Evolutionary conservation across 2,797 vertebrate genomes (phyloP).

Genomic region (Fistularia tabacaria): DNA sequence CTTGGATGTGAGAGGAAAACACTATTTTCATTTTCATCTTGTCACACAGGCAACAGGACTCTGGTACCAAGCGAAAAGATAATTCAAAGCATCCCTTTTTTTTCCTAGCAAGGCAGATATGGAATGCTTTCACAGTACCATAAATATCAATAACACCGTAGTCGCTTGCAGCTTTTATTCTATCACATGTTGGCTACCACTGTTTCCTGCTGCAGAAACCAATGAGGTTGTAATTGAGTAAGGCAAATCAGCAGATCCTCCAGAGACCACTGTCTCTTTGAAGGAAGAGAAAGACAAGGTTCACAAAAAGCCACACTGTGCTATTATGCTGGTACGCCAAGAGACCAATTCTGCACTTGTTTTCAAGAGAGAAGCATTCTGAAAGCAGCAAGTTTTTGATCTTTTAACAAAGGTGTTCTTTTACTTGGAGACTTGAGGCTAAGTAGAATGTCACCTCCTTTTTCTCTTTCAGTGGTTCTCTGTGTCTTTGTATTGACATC

Average conservation of each 20-base stretch:
- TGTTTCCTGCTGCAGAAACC: constrained; percentile 5
- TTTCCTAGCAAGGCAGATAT: no score
- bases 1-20: no score
- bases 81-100: no score
- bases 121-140: no score
- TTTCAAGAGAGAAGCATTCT: background rate
- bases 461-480: background rate
- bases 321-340: background rate
- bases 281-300: constrained; percentile 9
- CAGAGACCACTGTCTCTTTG: constrained; percentile 14
- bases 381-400: no score
- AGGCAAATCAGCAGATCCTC: constrained; percentile 13
- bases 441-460: no score
- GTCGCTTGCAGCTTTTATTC: constrained; percentile 2
- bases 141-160: no score
- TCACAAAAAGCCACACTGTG: background rate
- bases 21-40: no score
- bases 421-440: no score
- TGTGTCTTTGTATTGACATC: background rate
- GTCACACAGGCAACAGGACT: no score
- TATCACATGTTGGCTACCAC: background rate
- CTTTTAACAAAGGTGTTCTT: no score
- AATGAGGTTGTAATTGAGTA: constrained; percentile 22
- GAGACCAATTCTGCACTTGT: constrained; percentile 8
- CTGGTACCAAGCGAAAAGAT: no score